Percentiles rank a stretch among this genome's conserved stretches.
Conservation (phyloP, 1,140 invertebrate species). For the Drosophila pruinosa region DNA sequence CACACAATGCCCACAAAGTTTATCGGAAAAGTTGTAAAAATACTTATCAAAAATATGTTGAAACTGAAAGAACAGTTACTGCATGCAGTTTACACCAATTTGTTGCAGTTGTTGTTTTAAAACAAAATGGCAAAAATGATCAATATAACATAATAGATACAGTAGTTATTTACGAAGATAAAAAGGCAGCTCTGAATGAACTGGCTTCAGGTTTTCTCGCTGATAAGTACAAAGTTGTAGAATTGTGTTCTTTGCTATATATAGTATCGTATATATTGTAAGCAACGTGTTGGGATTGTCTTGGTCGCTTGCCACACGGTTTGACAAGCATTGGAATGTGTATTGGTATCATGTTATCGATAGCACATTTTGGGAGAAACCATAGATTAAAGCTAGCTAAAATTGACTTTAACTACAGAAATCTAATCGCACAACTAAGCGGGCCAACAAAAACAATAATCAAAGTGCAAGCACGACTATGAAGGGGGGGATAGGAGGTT, state of each 20-base stretch:
- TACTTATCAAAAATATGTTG: constrained; percentile 70
- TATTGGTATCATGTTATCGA: not conserved
- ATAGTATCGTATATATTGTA: not conserved
- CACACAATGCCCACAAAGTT: constrained; percentile 59
- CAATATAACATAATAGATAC: constrained; percentile 21
- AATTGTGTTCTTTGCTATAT: not conserved
- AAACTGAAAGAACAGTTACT: constrained; percentile 50
- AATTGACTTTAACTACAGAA: constrained; percentile 60
- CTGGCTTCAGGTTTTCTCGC: constrained; percentile 9
- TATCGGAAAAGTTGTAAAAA: constrained; percentile 60
- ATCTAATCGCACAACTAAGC: constrained; percentile 47
- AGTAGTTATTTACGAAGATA: constrained; percentile 19
- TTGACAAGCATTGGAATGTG: constrained; percentile 65
- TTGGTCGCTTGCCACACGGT: constrained; percentile 26
- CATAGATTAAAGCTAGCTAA: constrained; percentile 71
- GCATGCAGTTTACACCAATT: constrained; percentile 60
- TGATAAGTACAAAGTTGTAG: constrained; percentile 18
- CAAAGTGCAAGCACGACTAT: constrained; percentile 39
- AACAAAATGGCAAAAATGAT: constrained; percentile 42
- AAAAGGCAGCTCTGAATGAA: constrained; percentile 18
- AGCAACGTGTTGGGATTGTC: constrained; percentile 30
- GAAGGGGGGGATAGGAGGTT: not conserved
- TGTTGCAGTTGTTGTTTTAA: constrained; percentile 9
- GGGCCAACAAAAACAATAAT: constrained; percentile 46
- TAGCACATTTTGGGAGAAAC: not conserved